Percentiles rank a stretch among this genome's conserved stretches.
Conservation (phyloP, 2,797 vertebrate genomes). For the Dipus sagitta region DNA sequence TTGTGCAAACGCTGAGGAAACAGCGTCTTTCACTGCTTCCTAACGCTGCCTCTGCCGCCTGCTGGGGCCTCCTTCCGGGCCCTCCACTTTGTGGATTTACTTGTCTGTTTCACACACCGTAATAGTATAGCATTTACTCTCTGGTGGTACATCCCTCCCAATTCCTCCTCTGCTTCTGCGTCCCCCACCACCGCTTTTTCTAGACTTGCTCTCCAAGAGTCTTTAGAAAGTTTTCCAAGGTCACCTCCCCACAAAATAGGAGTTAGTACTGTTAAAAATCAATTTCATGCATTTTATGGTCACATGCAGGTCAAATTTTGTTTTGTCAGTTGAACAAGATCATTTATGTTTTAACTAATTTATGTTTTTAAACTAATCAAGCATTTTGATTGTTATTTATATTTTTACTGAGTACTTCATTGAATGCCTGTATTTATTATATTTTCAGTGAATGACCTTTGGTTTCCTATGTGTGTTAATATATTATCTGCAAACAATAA, state of each 20-base stretch:
- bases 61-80: constrained; percentile 6
- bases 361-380: neutral
- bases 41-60: neutral
- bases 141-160: neutral
- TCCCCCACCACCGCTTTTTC: neutral
- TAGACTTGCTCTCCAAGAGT: neutral
- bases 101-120: neutral
- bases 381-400: neutral
- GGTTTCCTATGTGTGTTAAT: neutral
- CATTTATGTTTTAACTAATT: neutral
- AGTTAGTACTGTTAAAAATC: constrained; percentile 11
- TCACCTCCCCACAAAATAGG: neutral
- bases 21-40: neutral
- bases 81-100: neutral
- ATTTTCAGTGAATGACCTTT: constrained; percentile 5
- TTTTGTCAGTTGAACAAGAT: constrained; percentile 5
- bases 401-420: constrained; percentile 12
- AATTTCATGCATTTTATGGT: constrained; percentile 3
- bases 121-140: neutral
- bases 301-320: neutral
- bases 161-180: neutral
- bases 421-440: neutral
- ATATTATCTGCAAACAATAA: neutral
- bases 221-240: constrained; percentile 55
- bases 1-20: neutral